These are phyloP conservation scores for Macrotrachela quadricornifera DNA, from an alignment of 1,140 invertebrate genomes.

Conservation along the genomic window DNA sequence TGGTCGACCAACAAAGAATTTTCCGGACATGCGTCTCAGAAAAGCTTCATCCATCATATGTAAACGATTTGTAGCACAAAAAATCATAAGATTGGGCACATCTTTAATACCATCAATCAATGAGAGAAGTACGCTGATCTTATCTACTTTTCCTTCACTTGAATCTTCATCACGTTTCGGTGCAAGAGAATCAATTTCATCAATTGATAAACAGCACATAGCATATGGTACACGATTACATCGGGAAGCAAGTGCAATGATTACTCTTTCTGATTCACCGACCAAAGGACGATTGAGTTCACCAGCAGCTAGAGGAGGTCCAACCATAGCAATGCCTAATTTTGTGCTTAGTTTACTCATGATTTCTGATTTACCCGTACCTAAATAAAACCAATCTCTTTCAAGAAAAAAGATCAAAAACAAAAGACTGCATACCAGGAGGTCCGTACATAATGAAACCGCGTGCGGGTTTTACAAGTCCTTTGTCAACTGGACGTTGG, in stretches of 20 bases:
- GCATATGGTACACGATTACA: not conserved
- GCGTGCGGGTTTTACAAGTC: no score
- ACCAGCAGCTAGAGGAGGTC: not conserved
- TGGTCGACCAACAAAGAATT: no score
- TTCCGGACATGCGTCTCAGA: no score
- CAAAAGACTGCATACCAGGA: no score
- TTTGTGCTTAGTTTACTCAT: no score
- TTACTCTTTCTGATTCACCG: not conserved
- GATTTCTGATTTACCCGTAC: no score
- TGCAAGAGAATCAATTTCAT: not conserved
- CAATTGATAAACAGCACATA: not conserved
- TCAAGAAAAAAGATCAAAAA: no score
- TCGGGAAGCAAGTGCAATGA: not conserved
- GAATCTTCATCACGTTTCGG: not conserved
- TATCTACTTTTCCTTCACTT: not conserved
- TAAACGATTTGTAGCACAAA: not conserved
- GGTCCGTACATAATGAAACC: no score
- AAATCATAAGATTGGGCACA: not conserved
- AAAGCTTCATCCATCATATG: no score
- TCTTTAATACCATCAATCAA: not conserved
- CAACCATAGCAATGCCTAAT: not conserved
- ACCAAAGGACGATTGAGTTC: not conserved
- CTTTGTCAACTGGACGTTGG: no score
- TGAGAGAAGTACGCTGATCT: not conserved
- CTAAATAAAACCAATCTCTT: no score